Evolutionary conservation across 2,888 invertebrate species (phyloP).

Genomic region (Itoplectis maculator): DNA sequence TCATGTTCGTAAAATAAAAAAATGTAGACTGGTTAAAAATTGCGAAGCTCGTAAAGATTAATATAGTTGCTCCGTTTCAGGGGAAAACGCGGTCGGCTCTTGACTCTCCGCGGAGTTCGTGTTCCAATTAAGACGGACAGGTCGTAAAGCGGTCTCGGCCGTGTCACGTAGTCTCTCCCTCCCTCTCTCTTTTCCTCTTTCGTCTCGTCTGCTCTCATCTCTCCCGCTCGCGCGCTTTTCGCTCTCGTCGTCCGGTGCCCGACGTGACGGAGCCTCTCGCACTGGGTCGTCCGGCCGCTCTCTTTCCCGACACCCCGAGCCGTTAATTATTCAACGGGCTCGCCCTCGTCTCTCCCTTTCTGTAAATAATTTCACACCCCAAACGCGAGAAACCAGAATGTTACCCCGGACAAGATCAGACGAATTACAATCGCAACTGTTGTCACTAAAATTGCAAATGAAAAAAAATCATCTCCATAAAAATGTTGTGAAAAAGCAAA

Average conservation of each 20-base stretch:
- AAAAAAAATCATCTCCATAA: too few species aligned
- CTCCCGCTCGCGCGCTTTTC: conserved; percentile 42
- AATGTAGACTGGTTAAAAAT: background rate
- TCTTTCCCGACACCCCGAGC: conserved; percentile 54
- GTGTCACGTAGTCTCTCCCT: conserved; percentile 50
- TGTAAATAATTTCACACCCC: background rate
- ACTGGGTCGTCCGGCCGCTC: conserved; percentile 12
- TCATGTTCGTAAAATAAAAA: background rate
- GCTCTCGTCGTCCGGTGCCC: conserved; percentile 55
- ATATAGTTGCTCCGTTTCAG: background rate
- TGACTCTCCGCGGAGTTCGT: conserved; percentile 59
- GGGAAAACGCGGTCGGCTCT: conserved; percentile 29
- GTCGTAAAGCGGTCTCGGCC: conserved; percentile 66
- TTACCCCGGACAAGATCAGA: background rate
- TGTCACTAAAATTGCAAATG: too few species aligned
- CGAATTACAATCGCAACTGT: background rate
- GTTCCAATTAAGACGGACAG: conserved; percentile 71
- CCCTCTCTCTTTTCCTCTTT: conserved; percentile 49
- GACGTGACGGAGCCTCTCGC: conserved; percentile 39
- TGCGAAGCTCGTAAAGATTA: background rate
- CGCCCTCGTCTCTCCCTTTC: conserved; percentile 25
- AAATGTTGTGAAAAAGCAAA: too few species aligned
- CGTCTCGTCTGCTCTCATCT: too few species aligned
- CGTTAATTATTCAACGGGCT: conserved; percentile 58
- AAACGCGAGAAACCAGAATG: background rate